phyloP scores from a whole-genome alignment of 2,797 vertebrate genomes.

The Macroramphosus scolopax region DNA sequence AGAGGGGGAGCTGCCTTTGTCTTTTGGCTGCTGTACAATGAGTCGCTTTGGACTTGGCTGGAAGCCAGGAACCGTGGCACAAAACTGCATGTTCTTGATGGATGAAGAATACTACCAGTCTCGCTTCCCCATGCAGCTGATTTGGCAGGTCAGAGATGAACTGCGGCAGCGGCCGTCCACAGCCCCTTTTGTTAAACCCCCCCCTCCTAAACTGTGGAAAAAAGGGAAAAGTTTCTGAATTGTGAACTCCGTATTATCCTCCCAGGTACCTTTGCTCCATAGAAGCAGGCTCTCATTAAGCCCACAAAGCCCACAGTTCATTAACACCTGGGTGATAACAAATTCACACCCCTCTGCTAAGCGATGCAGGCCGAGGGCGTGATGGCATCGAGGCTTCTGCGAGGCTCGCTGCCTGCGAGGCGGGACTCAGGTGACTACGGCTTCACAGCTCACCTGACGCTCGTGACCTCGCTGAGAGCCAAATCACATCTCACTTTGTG shows the following conservation, averaged over 20 bases:
- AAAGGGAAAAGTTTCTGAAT: constrained; percentile 44
- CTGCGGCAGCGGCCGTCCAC: constrained; percentile 22
- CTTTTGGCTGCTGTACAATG: constrained; percentile 73
- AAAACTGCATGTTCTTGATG: constrained; percentile 58
- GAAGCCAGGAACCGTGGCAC: constrained; percentile 57
- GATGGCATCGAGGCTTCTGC: constrained; percentile 19
- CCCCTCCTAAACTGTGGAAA: constrained; percentile 31
- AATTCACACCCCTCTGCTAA: constrained; percentile 72
- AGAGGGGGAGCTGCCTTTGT: constrained; percentile 68
- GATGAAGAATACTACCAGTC: constrained; percentile 58
- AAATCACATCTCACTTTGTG: constrained; percentile 40
- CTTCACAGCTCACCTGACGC: constrained; percentile 60
- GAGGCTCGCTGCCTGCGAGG: constrained; percentile 21
- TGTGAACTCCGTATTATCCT: constrained; percentile 48
- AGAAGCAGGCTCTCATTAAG: constrained; percentile 61
- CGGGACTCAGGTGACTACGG: constrained; percentile 40
- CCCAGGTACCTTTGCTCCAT: constrained; percentile 46
- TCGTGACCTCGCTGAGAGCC: constrained; percentile 35
- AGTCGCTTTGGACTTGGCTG: constrained; percentile 62
- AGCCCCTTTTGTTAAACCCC: constrained; percentile 36
- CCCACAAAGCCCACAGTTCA: constrained; percentile 67
- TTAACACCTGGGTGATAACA: constrained; percentile 77
- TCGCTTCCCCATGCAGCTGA: constrained; percentile 52
- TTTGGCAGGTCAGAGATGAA: constrained; percentile 58
- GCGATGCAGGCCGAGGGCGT: constrained; percentile 43